Conservation (phyloP, 2,797 vertebrate species). For the Lepus oiostolus region DNA sequence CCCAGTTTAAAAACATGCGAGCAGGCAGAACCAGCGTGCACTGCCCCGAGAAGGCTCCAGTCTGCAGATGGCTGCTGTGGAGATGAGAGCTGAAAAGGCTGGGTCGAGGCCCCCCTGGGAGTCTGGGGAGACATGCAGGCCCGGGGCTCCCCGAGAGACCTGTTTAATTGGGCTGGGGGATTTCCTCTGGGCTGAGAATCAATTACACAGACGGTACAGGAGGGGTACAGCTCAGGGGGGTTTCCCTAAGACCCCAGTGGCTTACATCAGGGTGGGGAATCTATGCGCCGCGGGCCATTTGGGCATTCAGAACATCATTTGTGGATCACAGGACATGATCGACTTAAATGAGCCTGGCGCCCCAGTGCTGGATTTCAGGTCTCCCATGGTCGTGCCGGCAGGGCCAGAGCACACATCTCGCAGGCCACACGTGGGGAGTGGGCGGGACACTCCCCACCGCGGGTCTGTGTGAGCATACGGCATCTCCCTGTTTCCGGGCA, state of each 20-base stretch:
- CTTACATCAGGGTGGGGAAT: not conserved
- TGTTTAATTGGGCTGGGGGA: not conserved
- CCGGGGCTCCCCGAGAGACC: not conserved
- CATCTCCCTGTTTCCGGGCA: not conserved
- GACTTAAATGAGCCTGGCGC: too few relatives aligned
- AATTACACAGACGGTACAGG: not conserved
- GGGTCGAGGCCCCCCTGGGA: rapidly evolving
- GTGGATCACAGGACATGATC: too few relatives aligned
- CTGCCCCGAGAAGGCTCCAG: rapidly evolving
- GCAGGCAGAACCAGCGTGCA: not conserved
- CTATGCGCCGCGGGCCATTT: too few relatives aligned
- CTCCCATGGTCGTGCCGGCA: too few relatives aligned
- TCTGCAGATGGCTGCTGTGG: rapidly evolving
- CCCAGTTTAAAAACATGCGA: not conserved
- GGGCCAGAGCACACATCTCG: too few relatives aligned
- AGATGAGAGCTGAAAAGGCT: not conserved
- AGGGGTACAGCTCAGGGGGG: not conserved
- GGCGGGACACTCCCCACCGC: too few relatives aligned
- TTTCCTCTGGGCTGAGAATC: not conserved
- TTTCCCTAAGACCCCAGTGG: not conserved
- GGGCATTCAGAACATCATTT: too few relatives aligned
- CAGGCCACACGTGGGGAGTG: too few relatives aligned
- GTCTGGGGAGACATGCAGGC: rapidly evolving
- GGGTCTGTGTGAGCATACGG: not conserved
- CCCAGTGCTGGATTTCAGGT: too few relatives aligned